phyloP scores from a whole-genome alignment of 2,888 invertebrate species.

The Ceramica pisi region DNA sequence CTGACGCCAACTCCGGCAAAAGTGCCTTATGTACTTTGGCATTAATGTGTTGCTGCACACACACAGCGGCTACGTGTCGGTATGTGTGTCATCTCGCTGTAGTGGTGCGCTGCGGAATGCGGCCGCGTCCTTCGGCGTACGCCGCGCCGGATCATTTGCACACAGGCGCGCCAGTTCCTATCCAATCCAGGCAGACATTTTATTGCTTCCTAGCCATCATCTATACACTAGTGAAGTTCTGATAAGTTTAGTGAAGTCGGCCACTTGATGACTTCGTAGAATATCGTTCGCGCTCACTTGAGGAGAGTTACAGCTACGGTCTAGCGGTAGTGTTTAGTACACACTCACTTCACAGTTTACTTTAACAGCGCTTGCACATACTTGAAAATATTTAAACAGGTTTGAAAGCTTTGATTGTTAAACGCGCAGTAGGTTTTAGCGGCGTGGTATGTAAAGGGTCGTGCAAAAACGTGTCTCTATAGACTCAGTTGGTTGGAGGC shows the following conservation, averaged over 20 bases:
- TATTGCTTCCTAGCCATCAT: conserved; percentile 86
- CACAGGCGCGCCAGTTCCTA: conserved; percentile 82
- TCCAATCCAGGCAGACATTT: conserved; percentile 78
- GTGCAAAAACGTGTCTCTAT: conserved; percentile 38
- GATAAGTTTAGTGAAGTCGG: conserved; percentile 55
- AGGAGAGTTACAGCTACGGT: conserved; percentile 58
- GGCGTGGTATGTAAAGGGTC: conserved; percentile 21
- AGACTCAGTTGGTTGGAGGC: conserved; percentile 11
- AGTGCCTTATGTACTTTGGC: conserved; percentile 81
- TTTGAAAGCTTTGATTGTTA: conserved; percentile 61
- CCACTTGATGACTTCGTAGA: conserved; percentile 63
- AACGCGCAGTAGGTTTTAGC: conserved; percentile 28
- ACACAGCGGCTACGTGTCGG: conserved; percentile 78
- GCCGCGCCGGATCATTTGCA: conserved; percentile 88
- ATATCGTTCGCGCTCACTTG: conserved; percentile 52
- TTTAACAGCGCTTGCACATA: conserved; percentile 53
- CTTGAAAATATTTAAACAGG: conserved; percentile 59
- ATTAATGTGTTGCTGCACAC: conserved; percentile 78
- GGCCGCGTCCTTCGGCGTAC: conserved; percentile 90
- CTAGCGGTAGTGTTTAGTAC: conserved; percentile 53
- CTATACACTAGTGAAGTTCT: conserved; percentile 69
- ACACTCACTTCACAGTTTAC: conserved; percentile 60
- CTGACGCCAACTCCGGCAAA: conserved; percentile 75
- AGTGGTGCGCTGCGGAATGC: conserved; percentile 87
- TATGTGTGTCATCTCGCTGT: conserved; percentile 87